Conservation (phyloP, 2,888 invertebrate species). For the Gasteruption jaculator region DNA sequence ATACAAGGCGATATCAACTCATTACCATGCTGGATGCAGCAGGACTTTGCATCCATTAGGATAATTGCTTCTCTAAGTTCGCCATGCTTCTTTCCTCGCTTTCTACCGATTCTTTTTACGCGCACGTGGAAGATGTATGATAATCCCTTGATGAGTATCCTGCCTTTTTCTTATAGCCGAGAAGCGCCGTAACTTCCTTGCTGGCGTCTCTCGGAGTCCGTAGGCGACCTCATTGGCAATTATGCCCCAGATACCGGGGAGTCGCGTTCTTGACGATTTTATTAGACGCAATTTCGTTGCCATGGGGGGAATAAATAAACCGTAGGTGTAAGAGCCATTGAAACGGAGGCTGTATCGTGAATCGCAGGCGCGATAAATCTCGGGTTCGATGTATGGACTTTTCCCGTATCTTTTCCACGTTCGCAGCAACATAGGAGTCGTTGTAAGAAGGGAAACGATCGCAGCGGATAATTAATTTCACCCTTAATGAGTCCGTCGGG, state of each 20-base stretch:
- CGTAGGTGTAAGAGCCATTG: too few relatives aligned
- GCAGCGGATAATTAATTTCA: slow-evolving; percentile 45
- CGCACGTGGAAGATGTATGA: slow-evolving; percentile 26
- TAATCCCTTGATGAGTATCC: slow-evolving; percentile 32
- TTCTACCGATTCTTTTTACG: slow-evolving; percentile 24
- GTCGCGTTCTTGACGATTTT: too few relatives aligned
- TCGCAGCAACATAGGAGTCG: neutral
- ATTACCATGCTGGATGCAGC: slow-evolving; percentile 49
- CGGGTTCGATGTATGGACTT: slow-evolving; percentile 1
- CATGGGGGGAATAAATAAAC: too few relatives aligned
- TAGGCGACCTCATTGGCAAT: too few relatives aligned
- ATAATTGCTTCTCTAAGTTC: slow-evolving; percentile 49
- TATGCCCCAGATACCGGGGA: too few relatives aligned
- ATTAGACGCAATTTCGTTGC: too few relatives aligned
- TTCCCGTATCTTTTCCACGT: slow-evolving; percentile 2
- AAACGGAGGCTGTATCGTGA: too few relatives aligned
- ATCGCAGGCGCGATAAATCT: slow-evolving; percentile 11
- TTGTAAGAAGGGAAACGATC: slow-evolving; percentile 23
- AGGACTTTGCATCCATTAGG: slow-evolving; percentile 52
- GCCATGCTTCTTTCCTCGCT: slow-evolving; percentile 26
- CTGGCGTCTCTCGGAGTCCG: too few relatives aligned
- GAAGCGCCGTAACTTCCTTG: too few relatives aligned
- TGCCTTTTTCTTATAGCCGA: too few relatives aligned
- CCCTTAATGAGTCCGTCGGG: slow-evolving; percentile 44
- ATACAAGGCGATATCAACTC: slow-evolving; percentile 52